Evolutionary conservation across 2,797 vertebrate genomes (phyloP).

Genomic region (Siniperca obscura): DNA sequence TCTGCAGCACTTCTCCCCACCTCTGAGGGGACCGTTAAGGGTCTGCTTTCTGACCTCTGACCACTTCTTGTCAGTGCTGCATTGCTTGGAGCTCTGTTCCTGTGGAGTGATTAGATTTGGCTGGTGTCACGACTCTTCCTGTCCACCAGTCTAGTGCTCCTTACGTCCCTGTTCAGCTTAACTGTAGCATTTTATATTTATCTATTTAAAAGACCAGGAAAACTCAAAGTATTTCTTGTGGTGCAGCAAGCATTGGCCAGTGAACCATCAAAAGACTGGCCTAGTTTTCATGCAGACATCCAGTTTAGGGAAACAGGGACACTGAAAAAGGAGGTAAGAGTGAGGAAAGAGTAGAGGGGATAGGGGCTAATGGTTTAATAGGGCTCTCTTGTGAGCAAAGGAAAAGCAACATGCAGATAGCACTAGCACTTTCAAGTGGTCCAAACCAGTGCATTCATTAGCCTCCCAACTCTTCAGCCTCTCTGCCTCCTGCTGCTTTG

Average conservation of each 20-base stretch:
- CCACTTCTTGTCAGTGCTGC: constrained; percentile 59
- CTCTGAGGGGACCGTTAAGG: constrained; percentile 46
- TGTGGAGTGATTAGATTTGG: constrained; percentile 60
- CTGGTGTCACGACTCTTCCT: constrained; percentile 29
- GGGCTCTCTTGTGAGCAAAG: constrained; percentile 68
- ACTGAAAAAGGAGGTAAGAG: constrained; percentile 42
- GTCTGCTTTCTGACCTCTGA: constrained; percentile 69
- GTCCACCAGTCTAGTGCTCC: constrained; percentile 8
- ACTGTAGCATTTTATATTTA: constrained; percentile 36
- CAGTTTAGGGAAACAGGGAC: constrained; percentile 53
- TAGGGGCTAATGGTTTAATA: constrained; percentile 77
- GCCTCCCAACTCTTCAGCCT: constrained; percentile 64
- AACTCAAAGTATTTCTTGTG: constrained; percentile 38
- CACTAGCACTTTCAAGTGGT: constrained; percentile 67
- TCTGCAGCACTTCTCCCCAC: constrained; percentile 54
- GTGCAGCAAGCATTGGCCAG: constrained; percentile 58
- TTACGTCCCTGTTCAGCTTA: constrained; percentile 19
- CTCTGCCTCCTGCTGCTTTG: constrained; percentile 74
- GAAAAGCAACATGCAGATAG: constrained; percentile 63
- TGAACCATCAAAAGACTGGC: constrained; percentile 73
- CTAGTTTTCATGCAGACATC: constrained; percentile 69
- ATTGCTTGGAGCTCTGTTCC: constrained; percentile 54
- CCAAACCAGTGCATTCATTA: constrained; percentile 72
- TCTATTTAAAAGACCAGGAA: constrained; percentile 42
- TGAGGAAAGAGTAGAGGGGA: constrained; percentile 42